These are phyloP conservation scores for Dermatemys mawii DNA, from an alignment of 2,113 vertebrate species.

Conservation along the genomic window DNA sequence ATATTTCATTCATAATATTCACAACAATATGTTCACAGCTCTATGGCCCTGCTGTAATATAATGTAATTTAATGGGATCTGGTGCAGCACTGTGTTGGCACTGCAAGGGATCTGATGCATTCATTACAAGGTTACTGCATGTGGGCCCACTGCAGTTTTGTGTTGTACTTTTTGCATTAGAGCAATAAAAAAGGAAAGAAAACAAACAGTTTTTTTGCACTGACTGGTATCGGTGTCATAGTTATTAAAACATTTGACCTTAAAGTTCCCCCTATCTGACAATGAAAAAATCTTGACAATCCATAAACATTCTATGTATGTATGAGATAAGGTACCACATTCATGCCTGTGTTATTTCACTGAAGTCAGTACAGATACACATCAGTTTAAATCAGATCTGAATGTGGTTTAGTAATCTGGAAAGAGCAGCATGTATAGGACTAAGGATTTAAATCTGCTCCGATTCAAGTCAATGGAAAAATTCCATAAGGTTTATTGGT, in stretches of 20 bases:
- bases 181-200: neutral
- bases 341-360: neutral
- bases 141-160: neutral
- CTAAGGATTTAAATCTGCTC: neutral
- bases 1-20: neutral
- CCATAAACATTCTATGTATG: neutral
- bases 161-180: neutral
- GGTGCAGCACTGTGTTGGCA: neutral
- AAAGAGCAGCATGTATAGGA: neutral
- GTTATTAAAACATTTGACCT: neutral
- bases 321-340: neutral
- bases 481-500: neutral
- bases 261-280: neutral
- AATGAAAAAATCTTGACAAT: neutral
- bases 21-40: no score
- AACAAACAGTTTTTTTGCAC: neutral
- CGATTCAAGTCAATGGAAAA: rapidly evolving
- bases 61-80: neutral
- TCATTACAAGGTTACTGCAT: neutral
- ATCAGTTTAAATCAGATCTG: neutral
- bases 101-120: neutral
- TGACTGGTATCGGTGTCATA: neutral
- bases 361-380: neutral
- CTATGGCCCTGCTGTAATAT: neutral
- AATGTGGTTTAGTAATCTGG: neutral